phyloP scores from a whole-genome alignment of 2,113 vertebrate species.

The Paratilapia polleni region DNA sequence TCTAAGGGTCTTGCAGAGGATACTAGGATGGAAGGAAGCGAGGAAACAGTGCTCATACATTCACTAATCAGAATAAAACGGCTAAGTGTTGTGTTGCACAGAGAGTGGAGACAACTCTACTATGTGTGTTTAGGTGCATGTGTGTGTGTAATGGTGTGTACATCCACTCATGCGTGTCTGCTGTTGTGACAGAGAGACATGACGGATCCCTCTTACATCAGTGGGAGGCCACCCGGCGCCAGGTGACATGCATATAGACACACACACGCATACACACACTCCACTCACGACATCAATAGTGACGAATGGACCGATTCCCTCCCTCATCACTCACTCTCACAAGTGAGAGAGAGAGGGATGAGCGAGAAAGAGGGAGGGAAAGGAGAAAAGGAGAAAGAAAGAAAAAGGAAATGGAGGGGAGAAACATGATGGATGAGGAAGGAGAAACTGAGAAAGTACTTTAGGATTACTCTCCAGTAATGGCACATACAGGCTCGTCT shows the following conservation, averaged over 20 bases:
- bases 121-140: neutral
- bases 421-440: neutral
- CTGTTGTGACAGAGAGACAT: constrained; percentile 74
- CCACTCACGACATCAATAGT: constrained; percentile 36
- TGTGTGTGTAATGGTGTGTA: constrained; percentile 12
- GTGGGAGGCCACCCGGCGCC: constrained; percentile 61
- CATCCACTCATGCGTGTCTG: constrained; percentile 54
- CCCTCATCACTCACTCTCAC: constrained; percentile 60
- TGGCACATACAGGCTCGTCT: constrained; percentile 7
- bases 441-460: neutral
- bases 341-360: neutral
- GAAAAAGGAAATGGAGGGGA: neutral
- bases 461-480: constrained; percentile 6
- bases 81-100: neutral
- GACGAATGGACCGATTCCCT: constrained; percentile 54
- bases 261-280: constrained; percentile 27
- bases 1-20: neutral
- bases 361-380: no score
- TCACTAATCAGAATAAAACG: neutral
- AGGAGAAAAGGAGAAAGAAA: neutral
- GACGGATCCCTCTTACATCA: constrained; percentile 66
- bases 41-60: neutral
- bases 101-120: neutral
- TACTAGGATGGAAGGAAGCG: neutral
- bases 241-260: constrained; percentile 45